Conservation (phyloP, 2,888 invertebrate species). For the Cotesia congregata region DNA sequence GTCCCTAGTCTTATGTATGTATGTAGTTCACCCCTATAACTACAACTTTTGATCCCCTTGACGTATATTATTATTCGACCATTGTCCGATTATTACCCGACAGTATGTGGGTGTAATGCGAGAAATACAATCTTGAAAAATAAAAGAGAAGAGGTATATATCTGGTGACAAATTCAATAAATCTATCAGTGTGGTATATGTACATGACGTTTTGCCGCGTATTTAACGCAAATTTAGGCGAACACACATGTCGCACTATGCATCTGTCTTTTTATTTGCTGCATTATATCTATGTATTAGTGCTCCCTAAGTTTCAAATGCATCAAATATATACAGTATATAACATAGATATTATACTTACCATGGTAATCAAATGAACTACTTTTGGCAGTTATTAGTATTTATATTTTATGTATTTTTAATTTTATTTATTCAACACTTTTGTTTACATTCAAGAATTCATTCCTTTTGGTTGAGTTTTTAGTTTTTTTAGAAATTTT, state of each 20-base stretch:
- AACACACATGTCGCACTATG: conserved; percentile 47
- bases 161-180: conserved; percentile 63
- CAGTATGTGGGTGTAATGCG: conserved; percentile 66
- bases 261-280: conserved; percentile 43
- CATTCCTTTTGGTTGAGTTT: too few species aligned
- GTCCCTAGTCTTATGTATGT: conserved; percentile 30
- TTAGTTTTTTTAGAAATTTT: too few species aligned
- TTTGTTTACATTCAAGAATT: background rate
- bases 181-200: conserved; percentile 44
- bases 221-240: conserved; percentile 41
- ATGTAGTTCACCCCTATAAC: conserved; percentile 27
- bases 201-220: conserved; percentile 30
- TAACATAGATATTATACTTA: background rate
- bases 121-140: conserved; percentile 40
- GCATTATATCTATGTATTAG: background rate
- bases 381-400: background rate
- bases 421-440: background rate
- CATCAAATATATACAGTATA: background rate
- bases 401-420: background rate
- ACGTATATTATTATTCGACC: conserved; percentile 63
- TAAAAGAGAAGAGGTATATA: conserved; percentile 34
- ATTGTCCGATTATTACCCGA: conserved; percentile 68
- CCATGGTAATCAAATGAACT: background rate
- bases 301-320: background rate
- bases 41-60: conserved; percentile 48